Base-by-base conservation (phyloP, 2,797 vertebrate species). In the Eupleurogrammus muticus region DNA sequence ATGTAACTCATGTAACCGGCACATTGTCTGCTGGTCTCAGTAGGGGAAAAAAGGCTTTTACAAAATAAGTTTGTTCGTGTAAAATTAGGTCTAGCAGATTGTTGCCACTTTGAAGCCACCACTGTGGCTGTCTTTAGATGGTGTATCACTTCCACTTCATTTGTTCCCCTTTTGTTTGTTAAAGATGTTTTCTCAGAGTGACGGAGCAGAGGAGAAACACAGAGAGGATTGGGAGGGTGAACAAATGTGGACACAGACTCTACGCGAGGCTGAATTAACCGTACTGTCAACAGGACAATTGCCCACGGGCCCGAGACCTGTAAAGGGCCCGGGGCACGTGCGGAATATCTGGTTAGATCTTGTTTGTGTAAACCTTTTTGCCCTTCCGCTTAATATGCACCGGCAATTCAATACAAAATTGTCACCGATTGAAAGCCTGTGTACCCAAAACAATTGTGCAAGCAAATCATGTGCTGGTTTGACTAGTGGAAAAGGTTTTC, bases 31-130 rank as follows among this genome's bases (percentile, higher is more conserved):
- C 17, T 12, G 49, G 7, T 68, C 54, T 54, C 38, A 19, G 48
- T 28, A 6, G 28, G 35, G 13, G 62, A 65, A 2, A 19, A 28
- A 21, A 56, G 59, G 8, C 34, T 56, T 16, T 19, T 14, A 66
- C 62, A 70, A 61, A 64, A 34, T 17, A 4, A 64, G 65, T 70
- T 57, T 75, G 65, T 81, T 67, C 58, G 51, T 53, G 16, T 58
- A n/a, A 67, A 67, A 56, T 50, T 36, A 24, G 60, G 56, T 63
- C 66, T 52, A 65, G 40, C 14, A 6, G 14, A 12, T 8, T 53
- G 49, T 68, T 60, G 44, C 54, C 56, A 49, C 70, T 66, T 50
- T 56, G 35, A 47, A 60, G 60, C 59, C 13, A 5, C 5, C 48
- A 54, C 17, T 23, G 35, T 38, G 36, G 48, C 52, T 32, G 34